phyloP scores from a whole-genome alignment of 2,888 invertebrate genomes.

The Lasioglossum vierecki region DNA sequence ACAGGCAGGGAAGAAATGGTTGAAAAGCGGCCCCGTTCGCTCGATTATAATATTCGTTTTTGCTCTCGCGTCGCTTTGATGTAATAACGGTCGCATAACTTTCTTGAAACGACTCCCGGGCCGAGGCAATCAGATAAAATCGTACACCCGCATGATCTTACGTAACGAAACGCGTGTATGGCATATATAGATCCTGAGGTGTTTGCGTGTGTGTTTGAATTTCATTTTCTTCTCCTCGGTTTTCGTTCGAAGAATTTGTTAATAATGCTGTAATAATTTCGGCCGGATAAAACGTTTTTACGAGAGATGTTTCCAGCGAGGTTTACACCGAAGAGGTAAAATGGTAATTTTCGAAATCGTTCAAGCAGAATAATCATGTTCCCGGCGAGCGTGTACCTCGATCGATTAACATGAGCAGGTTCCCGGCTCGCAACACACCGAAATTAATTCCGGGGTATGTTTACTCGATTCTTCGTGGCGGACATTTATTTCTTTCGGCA shows the following conservation, averaged over 20 bases:
- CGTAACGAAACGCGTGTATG: slow-evolving; percentile 51
- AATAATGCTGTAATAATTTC: not conserved
- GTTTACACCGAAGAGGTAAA: not conserved
- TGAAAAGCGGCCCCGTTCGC: slow-evolving; percentile 16
- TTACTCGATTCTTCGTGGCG: slow-evolving; percentile 24
- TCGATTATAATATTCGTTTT: slow-evolving; percentile 51
- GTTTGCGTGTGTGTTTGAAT: not conserved
- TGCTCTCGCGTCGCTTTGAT: slow-evolving; percentile 34
- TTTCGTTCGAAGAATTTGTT: too few species aligned
- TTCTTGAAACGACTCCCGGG: slow-evolving; percentile 64
- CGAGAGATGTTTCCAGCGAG: not conserved
- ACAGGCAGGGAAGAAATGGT: not conserved
- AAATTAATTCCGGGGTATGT: slow-evolving; percentile 42
- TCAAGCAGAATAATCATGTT: slow-evolving; percentile 27
- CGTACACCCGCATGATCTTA: slow-evolving; percentile 68
- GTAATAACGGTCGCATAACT: slow-evolving; percentile 64
- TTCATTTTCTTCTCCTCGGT: not conserved
- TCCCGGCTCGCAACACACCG: slow-evolving; percentile 31
- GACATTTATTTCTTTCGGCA: slow-evolving; percentile 43
- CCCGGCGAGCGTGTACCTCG: slow-evolving; percentile 15
- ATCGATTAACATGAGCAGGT: slow-evolving; percentile 34
- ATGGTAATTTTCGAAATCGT: slow-evolving; percentile 4
- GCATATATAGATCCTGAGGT: slow-evolving; percentile 27
- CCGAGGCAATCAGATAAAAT: slow-evolving; percentile 69
- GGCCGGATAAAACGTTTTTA: not conserved